Percentiles rank a stretch among this genome's conserved stretches.
Evolutionary conservation across 2,888 invertebrate genomes (phyloP).

Genomic region (Netelia virgata): DNA sequence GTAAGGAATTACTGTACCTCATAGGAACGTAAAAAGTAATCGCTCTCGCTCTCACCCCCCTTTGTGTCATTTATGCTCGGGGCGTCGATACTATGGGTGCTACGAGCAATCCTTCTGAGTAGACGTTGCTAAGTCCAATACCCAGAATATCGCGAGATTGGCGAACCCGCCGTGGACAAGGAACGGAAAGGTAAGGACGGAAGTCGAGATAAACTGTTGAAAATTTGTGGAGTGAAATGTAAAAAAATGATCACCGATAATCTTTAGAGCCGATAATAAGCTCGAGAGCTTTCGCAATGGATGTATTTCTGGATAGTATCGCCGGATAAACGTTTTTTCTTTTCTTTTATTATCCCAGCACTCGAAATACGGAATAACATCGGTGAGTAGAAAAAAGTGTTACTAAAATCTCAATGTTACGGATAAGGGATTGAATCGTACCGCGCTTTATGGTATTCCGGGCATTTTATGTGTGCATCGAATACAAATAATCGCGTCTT

Average conservation of each 20-base stretch:
- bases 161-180: slow-evolving; percentile 2
- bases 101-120: slow-evolving; percentile 33
- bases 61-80: not conserved
- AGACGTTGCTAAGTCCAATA: slow-evolving; percentile 9
- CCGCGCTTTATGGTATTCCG: not conserved
- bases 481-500: not conserved
- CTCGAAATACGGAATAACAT: slow-evolving; percentile 12
- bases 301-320: not conserved
- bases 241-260: slow-evolving; percentile 23
- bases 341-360: slow-evolving; percentile 10
- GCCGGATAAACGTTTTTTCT: not conserved
- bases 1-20: slow-evolving; percentile 49
- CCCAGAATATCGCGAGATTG: slow-evolving; percentile 20
- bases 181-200: not conserved
- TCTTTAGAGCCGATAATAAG: slow-evolving; percentile 34
- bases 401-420: not conserved
- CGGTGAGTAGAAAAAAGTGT: not conserved
- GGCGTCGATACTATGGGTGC: slow-evolving; percentile 34
- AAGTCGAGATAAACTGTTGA: slow-evolving; percentile 20
- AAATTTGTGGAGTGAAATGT: slow-evolving; percentile 24
- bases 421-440: slow-evolving; percentile 5
- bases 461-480: not conserved
- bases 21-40: slow-evolving; percentile 41
- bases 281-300: slow-evolving; percentile 43
- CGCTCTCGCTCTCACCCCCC: not conserved